Base-by-base conservation (phyloP, 2,797 vertebrate genomes). In the Danio albolineatus region DNA sequence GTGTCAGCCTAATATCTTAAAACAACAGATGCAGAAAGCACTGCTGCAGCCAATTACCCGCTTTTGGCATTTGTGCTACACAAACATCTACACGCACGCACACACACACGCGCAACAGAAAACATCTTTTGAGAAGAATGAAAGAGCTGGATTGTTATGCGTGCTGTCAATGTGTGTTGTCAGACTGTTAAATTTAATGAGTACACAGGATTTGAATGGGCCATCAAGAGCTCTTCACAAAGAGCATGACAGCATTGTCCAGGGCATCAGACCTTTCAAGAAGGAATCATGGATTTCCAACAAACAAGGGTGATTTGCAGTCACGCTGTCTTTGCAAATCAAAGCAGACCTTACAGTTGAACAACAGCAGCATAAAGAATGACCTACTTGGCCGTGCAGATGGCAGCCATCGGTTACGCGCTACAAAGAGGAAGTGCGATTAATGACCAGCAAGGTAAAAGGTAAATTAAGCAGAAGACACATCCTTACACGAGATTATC, bases 101-200 rank as follows among this genome's bases (percentile, higher is more conserved):
- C 76, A 21, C 43, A 65, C 19, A 21, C 28, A 21, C 56, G 64
- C 71, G 48, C 59, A 90, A 87, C 88, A 89, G 93, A 92, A 92
- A 92, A 92, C 87, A 90, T 90, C 90, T 92, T 93, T 79, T 89
- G 91, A 93, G 90, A 91, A 92, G 90, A 93, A 94, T 92, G 89
- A 92, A 88, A 88, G 90, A 89, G 88, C 89, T 86, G 89, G 90
- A 91, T 93, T 91, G 89, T 90, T 92, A 91, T 92, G 89, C 87
- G 70, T 86, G 91, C 91, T 91, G 92, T 93, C 93, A 92, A 90
- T 88, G 90, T 89, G 91, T 92, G 91, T 92, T 93, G 93, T 92
- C 92, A 93, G 93, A 93, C 92, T 93, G 91, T 93, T 94, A 92
- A 92, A 93, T 94, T 93, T 94, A 94, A 93, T 94, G 92, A 94